These are phyloP conservation scores for Atrichornis clamosus DNA, from an alignment of 2,113 vertebrate species.

Conservation along the genomic window DNA sequence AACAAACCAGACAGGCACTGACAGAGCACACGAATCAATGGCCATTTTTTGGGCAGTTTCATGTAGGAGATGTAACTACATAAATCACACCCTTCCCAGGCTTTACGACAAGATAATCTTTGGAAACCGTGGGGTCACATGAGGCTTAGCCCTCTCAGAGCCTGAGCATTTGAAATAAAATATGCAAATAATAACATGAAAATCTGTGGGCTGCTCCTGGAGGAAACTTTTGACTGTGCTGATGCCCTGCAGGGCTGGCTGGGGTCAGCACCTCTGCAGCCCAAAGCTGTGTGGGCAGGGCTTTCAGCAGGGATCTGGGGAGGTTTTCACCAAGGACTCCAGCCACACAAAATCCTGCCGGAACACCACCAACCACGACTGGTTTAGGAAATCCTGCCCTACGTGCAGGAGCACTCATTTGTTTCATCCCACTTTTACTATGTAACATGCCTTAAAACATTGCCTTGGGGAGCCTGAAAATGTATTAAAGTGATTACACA, in stretches of 20 bases:
- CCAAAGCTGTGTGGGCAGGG: accelerated
- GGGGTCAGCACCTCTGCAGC: not conserved
- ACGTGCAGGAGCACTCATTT: not conserved
- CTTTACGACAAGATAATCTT: not conserved
- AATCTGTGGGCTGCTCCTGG: not conserved
- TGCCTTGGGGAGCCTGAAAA: constrained; percentile 20
- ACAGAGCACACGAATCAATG: accelerated
- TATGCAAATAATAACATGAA: not conserved
- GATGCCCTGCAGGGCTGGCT: not conserved
- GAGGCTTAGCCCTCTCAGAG: not conserved
- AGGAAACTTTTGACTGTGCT: not conserved
- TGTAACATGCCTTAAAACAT: constrained; percentile 23
- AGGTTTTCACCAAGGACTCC: not conserved
- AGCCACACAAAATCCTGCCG: not conserved
- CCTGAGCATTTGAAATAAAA: not conserved
- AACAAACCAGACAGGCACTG: not conserved
- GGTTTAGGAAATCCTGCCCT: not conserved
- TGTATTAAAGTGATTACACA: not conserved
- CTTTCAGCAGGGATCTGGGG: not conserved
- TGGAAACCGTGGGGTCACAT: not conserved
- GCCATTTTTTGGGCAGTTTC: not conserved
- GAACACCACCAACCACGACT: not conserved
- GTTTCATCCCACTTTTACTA: not conserved
- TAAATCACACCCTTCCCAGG: not conserved
- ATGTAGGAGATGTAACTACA: not conserved